Evolutionary conservation across 2,113 vertebrate species (phyloP).

Genomic region (Carassius gibelio): DNA sequence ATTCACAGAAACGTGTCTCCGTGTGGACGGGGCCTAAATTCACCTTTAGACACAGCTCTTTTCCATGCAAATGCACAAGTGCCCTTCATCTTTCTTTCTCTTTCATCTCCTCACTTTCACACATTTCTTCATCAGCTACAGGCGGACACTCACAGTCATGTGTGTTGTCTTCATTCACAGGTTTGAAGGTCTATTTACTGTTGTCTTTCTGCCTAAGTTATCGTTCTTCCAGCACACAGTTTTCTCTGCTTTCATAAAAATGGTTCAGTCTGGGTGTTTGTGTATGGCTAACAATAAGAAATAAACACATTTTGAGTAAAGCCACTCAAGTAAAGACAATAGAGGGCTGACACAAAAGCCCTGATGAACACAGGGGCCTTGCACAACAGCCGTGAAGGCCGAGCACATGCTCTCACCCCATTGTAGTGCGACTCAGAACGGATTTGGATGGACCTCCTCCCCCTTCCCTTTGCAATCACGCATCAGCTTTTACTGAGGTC

Average conservation of each 20-base stretch:
- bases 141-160: neutral
- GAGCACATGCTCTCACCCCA: neutral
- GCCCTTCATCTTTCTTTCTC: neutral
- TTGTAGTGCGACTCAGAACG: neutral
- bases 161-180: conserved; percentile 2
- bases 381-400: conserved; percentile 22
- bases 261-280: neutral
- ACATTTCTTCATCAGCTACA: neutral
- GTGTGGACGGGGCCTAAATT: too few species aligned
- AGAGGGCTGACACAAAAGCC: conserved; percentile 3
- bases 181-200: neutral
- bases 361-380: neutral
- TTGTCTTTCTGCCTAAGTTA: neutral
- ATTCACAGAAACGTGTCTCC: too few species aligned
- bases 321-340: neutral
- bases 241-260: neutral
- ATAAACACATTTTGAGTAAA: neutral
- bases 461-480: conserved; percentile 50
- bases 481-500: conserved; percentile 46
- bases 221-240: neutral
- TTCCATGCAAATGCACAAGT: neutral
- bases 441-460: conserved; percentile 5
- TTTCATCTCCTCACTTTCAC: conserved; percentile 23
- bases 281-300: neutral
- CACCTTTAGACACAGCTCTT: neutral